A percentile compares a stretch with the other conserved stretches of the same genome.
Conservation (phyloP, 2,113 vertebrate species). For the Thalassoma bifasciatum region DNA sequence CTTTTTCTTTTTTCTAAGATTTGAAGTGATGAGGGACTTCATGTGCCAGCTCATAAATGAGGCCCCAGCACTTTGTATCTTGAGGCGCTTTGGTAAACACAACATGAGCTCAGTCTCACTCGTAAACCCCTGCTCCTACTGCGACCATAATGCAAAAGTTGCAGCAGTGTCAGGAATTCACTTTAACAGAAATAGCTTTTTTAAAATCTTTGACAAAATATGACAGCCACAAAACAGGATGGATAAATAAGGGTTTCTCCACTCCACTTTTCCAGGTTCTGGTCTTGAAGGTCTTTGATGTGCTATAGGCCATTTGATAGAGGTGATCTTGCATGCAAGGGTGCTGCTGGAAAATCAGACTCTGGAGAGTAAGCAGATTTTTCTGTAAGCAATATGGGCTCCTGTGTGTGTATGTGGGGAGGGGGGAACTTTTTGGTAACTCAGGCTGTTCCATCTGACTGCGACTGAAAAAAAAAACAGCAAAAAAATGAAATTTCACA, state of each 20-base stretch:
- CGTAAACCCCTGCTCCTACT: conserved; percentile 48
- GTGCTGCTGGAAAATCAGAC: conserved; percentile 51
- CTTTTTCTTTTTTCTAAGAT: conserved; percentile 51
- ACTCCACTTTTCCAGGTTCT: conserved; percentile 1
- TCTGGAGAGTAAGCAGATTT: conserved; percentile 61
- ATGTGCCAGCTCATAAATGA: conserved; percentile 75
- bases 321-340: conserved; percentile 56
- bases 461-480: conserved; percentile 75
- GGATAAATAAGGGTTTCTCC: neutral
- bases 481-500: conserved; percentile 61
- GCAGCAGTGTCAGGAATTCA: conserved; percentile 21
- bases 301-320: conserved; percentile 26
- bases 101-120: conserved; percentile 64
- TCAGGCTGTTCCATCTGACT: conserved; percentile 62
- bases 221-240: conserved; percentile 1
- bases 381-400: conserved; percentile 57
- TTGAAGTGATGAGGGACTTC: conserved; percentile 48
- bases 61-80: conserved; percentile 59
- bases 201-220: neutral
- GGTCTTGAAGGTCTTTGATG: conserved; percentile 9
- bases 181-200: neutral
- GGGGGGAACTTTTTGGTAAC: conserved; percentile 54
- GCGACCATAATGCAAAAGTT: conserved; percentile 43
- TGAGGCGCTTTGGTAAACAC: conserved; percentile 68
- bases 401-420: conserved; percentile 40